phyloP scores from a whole-genome alignment of 2,888 invertebrate genomes.

The Luperina nickerlii region DNA sequence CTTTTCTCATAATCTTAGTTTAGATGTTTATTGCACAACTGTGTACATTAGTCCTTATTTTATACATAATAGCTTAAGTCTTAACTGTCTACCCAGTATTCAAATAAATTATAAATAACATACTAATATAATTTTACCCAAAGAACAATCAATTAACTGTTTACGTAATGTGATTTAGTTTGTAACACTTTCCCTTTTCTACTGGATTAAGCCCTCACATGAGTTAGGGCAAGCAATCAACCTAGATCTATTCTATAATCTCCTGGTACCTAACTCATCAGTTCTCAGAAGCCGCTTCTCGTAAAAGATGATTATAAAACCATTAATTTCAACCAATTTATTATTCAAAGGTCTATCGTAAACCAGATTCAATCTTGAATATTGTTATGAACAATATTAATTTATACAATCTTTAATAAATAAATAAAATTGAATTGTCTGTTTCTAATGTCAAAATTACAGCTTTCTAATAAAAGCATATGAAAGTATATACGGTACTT shows the following conservation, averaged over 20 bases:
- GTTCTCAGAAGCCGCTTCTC: not conserved
- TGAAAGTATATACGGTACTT: too few species aligned
- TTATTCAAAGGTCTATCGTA: conserved; percentile 40
- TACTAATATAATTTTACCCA: not conserved
- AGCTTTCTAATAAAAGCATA: too few species aligned
- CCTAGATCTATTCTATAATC: conserved; percentile 10
- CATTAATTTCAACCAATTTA: conserved; percentile 29
- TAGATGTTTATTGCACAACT: too few species aligned
- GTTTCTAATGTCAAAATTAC: too few species aligned
- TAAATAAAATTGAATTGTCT: too few species aligned
- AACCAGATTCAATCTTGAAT: conserved; percentile 32
- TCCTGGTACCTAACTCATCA: not conserved
- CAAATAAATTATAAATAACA: not conserved
- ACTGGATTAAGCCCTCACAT: not conserved
- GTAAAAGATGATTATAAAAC: conserved; percentile 12
- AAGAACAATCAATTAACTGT: not conserved
- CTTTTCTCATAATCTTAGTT: too few species aligned
- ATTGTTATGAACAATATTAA: conserved; percentile 12
- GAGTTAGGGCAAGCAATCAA: conserved; percentile 11
- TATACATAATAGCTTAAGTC: too few species aligned
- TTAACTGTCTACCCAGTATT: not conserved
- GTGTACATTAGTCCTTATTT: too few species aligned
- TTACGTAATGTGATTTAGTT: not conserved
- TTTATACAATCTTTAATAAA: too few species aligned
- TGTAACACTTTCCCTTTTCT: not conserved